Evolutionary conservation across 2,797 vertebrate genomes (phyloP).

Genomic region (Hirundo rustica): DNA sequence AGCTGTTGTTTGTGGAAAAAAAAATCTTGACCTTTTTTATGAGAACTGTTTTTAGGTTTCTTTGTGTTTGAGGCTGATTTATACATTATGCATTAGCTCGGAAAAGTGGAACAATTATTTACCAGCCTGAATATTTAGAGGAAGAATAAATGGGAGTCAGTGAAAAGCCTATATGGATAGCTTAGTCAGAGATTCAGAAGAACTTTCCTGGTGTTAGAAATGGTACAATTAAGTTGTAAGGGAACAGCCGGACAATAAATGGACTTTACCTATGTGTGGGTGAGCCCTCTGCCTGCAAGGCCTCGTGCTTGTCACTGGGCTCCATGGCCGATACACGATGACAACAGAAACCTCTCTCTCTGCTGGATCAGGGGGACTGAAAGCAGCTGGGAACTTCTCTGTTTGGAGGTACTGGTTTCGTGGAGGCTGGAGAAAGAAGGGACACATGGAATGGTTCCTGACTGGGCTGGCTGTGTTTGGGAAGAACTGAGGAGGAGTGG

Average conservation of each 20-base stretch:
- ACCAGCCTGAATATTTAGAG: slow-evolving; percentile 10
- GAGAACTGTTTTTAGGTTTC: slow-evolving; percentile 42
- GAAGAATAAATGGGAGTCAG: background rate
- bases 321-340: rapidly evolving
- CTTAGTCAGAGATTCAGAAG: background rate
- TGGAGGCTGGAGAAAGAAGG: background rate
- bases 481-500: background rate
- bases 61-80: slow-evolving; percentile 30
- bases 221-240: background rate
- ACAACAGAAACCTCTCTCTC: background rate
- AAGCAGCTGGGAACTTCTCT: background rate
- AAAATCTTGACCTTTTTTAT: background rate
- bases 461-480: background rate
- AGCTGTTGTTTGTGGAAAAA: slow-evolving; percentile 44
- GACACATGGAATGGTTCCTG: background rate
- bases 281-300: background rate
- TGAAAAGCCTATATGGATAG: background rate
- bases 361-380: background rate
- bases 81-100: slow-evolving; percentile 42
- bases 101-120: slow-evolving; percentile 49
- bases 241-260: background rate
- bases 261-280: rapidly evolving
- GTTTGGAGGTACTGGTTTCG: background rate
- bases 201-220: background rate
- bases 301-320: rapidly evolving